phyloP scores from a whole-genome alignment of 2,888 invertebrate genomes.

The Clusia tigrina region DNA sequence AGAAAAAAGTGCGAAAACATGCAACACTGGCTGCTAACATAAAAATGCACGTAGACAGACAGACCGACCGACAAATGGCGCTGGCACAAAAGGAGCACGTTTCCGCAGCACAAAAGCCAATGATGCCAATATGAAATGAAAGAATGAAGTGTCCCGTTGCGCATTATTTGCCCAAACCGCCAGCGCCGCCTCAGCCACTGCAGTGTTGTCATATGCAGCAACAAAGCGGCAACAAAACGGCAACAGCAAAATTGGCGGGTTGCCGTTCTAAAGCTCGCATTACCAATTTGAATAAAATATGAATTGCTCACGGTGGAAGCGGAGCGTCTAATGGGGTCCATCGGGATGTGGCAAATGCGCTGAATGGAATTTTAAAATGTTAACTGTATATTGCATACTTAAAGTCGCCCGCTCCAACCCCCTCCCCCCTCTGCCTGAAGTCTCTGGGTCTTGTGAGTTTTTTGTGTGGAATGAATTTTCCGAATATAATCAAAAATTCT shows the following conservation, averaged over 20 bases:
- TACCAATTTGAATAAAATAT: constrained; percentile 12
- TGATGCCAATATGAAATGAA: constrained; percentile 6
- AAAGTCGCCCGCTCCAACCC: no score
- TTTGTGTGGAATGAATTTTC: no score
- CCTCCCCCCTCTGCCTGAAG: no score
- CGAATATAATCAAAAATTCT: no score
- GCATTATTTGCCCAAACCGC: background rate
- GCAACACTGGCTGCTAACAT: background rate
- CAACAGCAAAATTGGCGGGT: background rate
- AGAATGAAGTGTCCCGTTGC: constrained; percentile 5
- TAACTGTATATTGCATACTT: no score
- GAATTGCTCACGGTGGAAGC: background rate
- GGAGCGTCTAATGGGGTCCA: background rate
- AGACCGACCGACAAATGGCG: background rate
- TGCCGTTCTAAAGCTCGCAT: constrained; percentile 7
- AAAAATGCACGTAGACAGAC: background rate
- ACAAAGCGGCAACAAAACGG: no score
- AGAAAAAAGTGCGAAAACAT: background rate
- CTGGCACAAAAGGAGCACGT: background rate
- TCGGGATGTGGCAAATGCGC: background rate
- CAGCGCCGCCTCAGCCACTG: no score
- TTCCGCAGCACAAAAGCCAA: background rate
- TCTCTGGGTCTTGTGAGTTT: no score
- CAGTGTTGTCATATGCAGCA: no score
- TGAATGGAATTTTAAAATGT: no score